Percentiles rank a stretch among this genome's conserved stretches.
Conservation (phyloP, 2,113 vertebrate genomes). For the Phalacrocorax carbo region DNA sequence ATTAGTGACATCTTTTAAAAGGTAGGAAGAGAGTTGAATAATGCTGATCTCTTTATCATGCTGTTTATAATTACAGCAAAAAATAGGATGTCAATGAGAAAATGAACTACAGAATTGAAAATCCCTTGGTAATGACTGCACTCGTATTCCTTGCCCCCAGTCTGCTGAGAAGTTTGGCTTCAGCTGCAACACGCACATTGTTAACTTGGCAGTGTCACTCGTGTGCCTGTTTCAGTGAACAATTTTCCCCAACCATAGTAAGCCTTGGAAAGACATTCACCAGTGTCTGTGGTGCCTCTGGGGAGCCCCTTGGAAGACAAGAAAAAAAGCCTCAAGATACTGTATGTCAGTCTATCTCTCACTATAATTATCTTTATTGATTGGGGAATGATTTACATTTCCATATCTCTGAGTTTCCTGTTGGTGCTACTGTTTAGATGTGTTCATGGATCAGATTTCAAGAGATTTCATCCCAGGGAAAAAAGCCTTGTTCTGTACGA, state of each 20-base stretch:
- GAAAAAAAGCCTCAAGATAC: slow-evolving; percentile 56
- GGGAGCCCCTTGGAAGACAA: slow-evolving; percentile 59
- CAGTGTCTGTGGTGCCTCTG: slow-evolving; percentile 40
- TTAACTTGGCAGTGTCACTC: not conserved
- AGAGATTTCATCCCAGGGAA: slow-evolving; percentile 5
- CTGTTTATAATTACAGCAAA: not conserved
- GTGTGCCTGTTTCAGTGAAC: not conserved
- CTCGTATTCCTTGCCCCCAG: not conserved
- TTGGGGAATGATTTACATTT: slow-evolving; percentile 60
- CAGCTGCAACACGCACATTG: not conserved
- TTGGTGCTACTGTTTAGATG: slow-evolving; percentile 55
- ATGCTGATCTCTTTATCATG: not conserved
- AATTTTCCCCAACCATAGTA: not conserved
- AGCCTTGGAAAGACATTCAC: slow-evolving; percentile 16
- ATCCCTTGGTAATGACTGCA: not conserved
- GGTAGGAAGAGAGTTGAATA: not conserved
- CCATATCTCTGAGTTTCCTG: slow-evolving; percentile 52
- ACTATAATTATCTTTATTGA: slow-evolving; percentile 68
- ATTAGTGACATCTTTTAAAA: not conserved
- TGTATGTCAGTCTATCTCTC: slow-evolving; percentile 63
- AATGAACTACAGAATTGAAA: not conserved
- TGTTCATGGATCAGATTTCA: slow-evolving; percentile 52
- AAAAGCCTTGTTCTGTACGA: not conserved
- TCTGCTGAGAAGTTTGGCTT: slow-evolving; percentile 21
- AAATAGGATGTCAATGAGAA: not conserved